Base-by-base conservation (phyloP, 2,797 vertebrate species). In the Xenopus petersii region DNA sequence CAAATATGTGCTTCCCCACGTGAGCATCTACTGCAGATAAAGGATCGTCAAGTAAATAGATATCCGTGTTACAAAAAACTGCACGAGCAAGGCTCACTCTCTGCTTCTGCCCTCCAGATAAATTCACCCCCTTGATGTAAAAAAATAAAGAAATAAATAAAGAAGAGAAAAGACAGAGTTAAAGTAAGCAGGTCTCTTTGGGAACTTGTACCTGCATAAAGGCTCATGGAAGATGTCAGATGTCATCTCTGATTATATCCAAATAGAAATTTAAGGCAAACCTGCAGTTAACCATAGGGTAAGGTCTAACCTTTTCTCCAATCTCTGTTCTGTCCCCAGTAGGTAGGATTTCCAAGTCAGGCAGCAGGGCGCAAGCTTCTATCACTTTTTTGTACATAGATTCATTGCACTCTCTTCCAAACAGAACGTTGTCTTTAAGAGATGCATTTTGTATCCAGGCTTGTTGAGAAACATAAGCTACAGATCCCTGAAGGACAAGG, bases 361-460 rank as follows among this genome's bases (percentile, higher is more conserved):
- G 95, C 67, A 94, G 81, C 26, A 99, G 92, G 0, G 96, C 96
- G 17, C 97, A 98, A 4, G 93, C 93, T 78, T 95, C 93, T 64
- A 97, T 70, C 80, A 97, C 95, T 0, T 71, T 47, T 58, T 92
- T 89, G 60, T 98, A 99, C 80, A 87, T 88, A n/a, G 21, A 75
- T 75, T 94, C 91, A 46, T 84, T 91, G 70, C 74, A 79, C 74
- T 92, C 92, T 67, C 90, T 93, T 9, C 97, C 97, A 74, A 99
- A 99, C 10, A 94, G 24, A 3, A 99, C 93, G 86, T 99, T 99
- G 55, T 94, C 92, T 80, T 87, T 90, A 73, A 99, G 88, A 1
- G 95, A 94, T n/a, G 94, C 86, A 4, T 98, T 99, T 85, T 98
- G 97, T 81, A 99, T 95, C 97, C 97, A 99, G 26, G 97, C 94